Percentiles rank a stretch among this genome's conserved stretches.
phyloP scores from a whole-genome alignment of 2,888 invertebrate genomes.

The Callosobruchus maculatus region DNA sequence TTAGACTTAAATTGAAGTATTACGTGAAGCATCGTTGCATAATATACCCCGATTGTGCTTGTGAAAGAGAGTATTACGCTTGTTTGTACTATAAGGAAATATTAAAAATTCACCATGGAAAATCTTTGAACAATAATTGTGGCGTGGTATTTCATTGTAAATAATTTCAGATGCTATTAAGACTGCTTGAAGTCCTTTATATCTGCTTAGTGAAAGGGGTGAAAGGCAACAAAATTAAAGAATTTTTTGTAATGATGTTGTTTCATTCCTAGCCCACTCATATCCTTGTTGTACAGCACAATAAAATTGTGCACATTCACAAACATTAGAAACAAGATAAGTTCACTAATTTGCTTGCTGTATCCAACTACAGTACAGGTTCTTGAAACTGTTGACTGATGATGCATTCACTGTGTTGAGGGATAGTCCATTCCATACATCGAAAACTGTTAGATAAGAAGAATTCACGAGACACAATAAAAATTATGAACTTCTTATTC shows the following conservation, averaged over 20 bases:
- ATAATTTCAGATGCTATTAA: constrained; percentile 35
- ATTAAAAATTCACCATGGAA: constrained; percentile 15
- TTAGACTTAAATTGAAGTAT: background rate
- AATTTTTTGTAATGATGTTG: constrained; percentile 20
- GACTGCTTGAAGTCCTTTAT: constrained; percentile 38
- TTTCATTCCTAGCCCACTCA: background rate
- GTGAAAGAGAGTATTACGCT: constrained; percentile 9
- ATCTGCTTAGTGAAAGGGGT: constrained; percentile 37
- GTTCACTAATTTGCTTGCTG: too few relatives aligned
- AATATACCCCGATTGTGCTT: background rate
- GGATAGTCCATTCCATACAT: too few relatives aligned
- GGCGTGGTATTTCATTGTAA: constrained; percentile 28
- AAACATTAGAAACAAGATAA: too few relatives aligned
- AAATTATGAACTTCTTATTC: too few relatives aligned
- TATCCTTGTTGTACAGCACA: too few relatives aligned
- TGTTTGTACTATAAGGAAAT: constrained; percentile 13
- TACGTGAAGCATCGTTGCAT: background rate
- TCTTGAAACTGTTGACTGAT: too few relatives aligned
- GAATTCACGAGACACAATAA: too few relatives aligned
- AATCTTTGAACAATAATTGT: constrained; percentile 26
- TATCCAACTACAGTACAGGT: too few relatives aligned
- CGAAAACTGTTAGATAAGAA: too few relatives aligned
- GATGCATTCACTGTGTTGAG: too few relatives aligned
- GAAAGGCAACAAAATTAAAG: constrained; percentile 33
- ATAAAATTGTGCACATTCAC: too few relatives aligned